These are phyloP conservation scores for Suillia variegata DNA, from an alignment of 2,888 invertebrate genomes.

Conservation along the genomic window DNA sequence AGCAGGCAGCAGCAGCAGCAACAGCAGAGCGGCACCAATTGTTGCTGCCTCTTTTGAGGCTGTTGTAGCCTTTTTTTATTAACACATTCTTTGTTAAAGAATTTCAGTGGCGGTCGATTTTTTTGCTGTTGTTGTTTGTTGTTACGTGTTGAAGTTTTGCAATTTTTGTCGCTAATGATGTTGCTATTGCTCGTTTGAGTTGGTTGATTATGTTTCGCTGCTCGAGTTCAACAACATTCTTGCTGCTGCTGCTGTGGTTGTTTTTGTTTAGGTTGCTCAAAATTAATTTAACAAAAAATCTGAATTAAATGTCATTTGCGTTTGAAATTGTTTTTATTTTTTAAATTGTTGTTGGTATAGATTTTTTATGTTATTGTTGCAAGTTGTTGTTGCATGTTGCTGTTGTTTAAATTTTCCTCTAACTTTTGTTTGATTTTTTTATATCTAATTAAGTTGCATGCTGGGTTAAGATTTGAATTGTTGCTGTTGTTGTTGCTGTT, in stretches of 20 bases:
- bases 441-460: not conserved
- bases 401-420: not conserved
- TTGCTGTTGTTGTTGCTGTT: not conserved
- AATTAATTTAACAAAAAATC: slow-evolving; percentile 5
- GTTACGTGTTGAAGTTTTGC: not conserved
- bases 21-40: not conserved
- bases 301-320: not conserved
- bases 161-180: slow-evolving; percentile 9
- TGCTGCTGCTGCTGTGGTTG: not conserved
- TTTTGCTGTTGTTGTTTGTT: not conserved
- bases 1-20: slow-evolving; percentile 7
- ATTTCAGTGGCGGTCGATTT: not conserved
- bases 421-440: not conserved
- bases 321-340: not conserved
- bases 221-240: slow-evolving; percentile 1
- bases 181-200: not conserved
- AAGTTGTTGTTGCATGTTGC: not conserved
- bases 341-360: not conserved
- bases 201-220: not conserved
- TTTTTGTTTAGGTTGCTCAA: slow-evolving; percentile 1
- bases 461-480: not conserved
- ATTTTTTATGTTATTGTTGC: too few relatives aligned
- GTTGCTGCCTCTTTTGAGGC: not conserved
- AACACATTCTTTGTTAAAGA: slow-evolving; percentile 1
- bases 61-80: not conserved